Conservation (phyloP, 1,140 invertebrate species). For the Heliothis virescens region DNA sequence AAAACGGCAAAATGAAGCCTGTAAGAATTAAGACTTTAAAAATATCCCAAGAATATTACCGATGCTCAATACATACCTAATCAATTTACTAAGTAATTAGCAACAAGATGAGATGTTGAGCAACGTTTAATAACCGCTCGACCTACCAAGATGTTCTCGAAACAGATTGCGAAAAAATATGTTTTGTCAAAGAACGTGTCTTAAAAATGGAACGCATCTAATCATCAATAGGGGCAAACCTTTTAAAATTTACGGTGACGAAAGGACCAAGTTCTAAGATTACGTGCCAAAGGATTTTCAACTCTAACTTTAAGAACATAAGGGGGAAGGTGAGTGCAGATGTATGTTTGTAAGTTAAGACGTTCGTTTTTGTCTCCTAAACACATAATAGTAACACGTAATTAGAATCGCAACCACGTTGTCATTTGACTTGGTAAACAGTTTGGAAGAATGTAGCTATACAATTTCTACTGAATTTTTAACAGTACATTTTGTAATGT, state of each 20-base stretch:
- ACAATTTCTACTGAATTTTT: conserved; percentile 72
- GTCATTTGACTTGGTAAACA: conserved; percentile 82
- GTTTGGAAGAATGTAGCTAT: conserved; percentile 68
- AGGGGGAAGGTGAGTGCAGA: conserved; percentile 4
- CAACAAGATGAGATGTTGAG: background rate
- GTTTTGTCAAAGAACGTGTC: conserved; percentile 61
- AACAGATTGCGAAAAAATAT: conserved; percentile 67
- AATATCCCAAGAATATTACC: background rate
- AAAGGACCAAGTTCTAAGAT: conserved; percentile 33
- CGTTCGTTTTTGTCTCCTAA: conserved; percentile 42
- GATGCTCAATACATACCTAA: background rate
- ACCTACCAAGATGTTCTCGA: background rate
- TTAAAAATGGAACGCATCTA: conserved; percentile 79
- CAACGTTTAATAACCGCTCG: background rate
- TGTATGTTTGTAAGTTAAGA: background rate
- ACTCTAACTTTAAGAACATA: conserved; percentile 54
- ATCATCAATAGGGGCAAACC: conserved; percentile 68
- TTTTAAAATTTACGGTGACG: conserved; percentile 54
- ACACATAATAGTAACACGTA: conserved; percentile 70
- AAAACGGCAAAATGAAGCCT: too few relatives aligned
- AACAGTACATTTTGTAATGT: conserved; percentile 67
- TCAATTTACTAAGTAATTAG: background rate
- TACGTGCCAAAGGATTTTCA: conserved; percentile 48
- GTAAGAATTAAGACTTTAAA: too few relatives aligned
- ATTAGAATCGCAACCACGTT: conserved; percentile 77